These are phyloP conservation scores for Hydrolagus affinis DNA, from an alignment of 2,113 vertebrate species.

Conservation along the genomic window DNA sequence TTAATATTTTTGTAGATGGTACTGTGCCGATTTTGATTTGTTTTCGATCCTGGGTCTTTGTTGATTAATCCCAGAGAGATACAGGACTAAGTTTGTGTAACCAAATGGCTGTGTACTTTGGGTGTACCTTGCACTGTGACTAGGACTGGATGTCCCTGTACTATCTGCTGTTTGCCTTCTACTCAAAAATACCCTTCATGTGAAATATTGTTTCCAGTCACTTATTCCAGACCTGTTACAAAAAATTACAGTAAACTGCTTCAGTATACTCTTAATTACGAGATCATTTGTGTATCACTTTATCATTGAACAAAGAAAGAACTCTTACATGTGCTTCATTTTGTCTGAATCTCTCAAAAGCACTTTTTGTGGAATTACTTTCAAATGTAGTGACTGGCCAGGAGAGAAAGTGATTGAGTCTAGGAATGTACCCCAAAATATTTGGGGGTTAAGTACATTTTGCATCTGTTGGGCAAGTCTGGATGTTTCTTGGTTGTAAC, in stretches of 20 bases:
- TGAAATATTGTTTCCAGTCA: neutral
- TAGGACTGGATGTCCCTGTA: neutral
- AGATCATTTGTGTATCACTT: neutral
- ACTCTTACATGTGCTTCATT: no score
- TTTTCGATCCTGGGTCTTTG: neutral
- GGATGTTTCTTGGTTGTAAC: no score
- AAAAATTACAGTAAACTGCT: conserved; percentile 8
- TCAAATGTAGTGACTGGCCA: no score
- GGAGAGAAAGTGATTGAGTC: no score
- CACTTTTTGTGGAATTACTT: no score
- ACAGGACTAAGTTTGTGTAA: neutral
- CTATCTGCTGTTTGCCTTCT: neutral
- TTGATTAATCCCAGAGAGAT: neutral
- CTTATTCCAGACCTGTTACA: neutral
- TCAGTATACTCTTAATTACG: neutral
- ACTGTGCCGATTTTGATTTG: neutral
- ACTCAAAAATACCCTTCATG: neutral
- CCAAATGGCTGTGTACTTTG: neutral
- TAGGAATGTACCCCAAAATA: no score
- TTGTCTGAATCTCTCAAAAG: no score
- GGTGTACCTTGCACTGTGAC: neutral
- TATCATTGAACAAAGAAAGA: neutral
- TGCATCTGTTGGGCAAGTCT: no score
- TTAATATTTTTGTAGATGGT: neutral
- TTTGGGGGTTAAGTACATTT: no score